A percentile compares a stretch with the other conserved stretches of the same genome.
phyloP scores from a whole-genome alignment of 2,113 vertebrate species.

The Aythya baeri region DNA sequence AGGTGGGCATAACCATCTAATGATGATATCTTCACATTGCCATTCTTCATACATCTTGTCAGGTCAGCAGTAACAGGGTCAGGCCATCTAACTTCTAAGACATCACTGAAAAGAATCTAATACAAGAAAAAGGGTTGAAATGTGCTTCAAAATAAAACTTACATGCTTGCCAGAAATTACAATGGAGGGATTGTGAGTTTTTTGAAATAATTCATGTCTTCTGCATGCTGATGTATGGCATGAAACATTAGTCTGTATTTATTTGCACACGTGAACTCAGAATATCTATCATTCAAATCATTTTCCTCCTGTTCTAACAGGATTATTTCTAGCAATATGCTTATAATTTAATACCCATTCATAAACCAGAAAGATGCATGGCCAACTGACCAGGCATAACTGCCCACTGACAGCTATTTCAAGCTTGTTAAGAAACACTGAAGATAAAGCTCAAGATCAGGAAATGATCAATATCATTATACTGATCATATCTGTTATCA shows the following conservation, averaged over 20 bases:
- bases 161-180: background rate
- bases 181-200: background rate
- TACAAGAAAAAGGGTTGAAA: background rate
- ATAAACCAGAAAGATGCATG: background rate
- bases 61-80: background rate
- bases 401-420: background rate
- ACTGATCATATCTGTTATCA: background rate
- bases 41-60: conserved; percentile 44
- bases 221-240: background rate
- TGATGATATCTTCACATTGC: conserved; percentile 77
- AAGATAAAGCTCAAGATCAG: background rate
- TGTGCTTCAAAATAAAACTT: background rate
- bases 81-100: conserved; percentile 83
- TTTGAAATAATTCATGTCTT: background rate
- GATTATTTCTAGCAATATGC: background rate
- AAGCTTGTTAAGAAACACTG: background rate
- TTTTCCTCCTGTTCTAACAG: background rate
- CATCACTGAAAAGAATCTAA: conserved; percentile 76
- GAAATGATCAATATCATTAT: background rate
- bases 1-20: conserved; percentile 81
- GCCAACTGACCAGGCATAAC: background rate
- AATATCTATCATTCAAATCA: background rate
- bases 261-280: background rate
- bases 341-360: background rate
- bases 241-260: background rate